Evolutionary conservation across 2,113 vertebrate genomes (phyloP).

Genomic region (Xenus cinereus): DNA sequence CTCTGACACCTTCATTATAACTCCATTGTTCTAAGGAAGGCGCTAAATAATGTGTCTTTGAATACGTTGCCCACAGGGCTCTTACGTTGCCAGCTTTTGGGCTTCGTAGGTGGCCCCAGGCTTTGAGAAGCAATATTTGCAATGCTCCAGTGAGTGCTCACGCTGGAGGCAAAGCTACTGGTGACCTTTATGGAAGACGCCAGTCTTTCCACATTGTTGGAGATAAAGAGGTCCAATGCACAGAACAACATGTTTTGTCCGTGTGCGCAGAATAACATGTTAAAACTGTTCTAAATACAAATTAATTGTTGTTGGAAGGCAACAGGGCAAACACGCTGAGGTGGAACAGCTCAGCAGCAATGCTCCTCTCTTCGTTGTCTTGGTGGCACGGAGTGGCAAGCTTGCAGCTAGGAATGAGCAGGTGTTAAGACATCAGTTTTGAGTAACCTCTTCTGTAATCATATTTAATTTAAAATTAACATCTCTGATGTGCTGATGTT

Average conservation of each 20-base stretch:
- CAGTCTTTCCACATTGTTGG: not conserved
- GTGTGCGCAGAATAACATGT: not conserved
- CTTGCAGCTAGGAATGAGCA: not conserved
- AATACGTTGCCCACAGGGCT: not conserved
- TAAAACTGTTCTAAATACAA: not conserved
- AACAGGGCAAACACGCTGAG: not conserved
- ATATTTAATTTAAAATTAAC: not conserved
- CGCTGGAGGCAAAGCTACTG: not conserved
- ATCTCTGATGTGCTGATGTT: not conserved
- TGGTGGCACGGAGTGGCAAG: not conserved
- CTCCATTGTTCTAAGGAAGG: not conserved
- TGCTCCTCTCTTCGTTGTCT: not conserved
- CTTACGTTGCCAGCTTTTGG: not conserved
- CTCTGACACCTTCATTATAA: not conserved
- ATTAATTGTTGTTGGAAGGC: not conserved
- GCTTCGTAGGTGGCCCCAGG: accelerated
- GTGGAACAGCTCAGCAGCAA: not conserved
- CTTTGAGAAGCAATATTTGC: not conserved
- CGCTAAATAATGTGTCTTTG: not conserved
- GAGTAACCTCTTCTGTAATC: not conserved
- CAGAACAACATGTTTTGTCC: not conserved
- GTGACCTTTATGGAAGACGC: not conserved
- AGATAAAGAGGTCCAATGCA: accelerated
- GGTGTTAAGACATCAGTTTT: not conserved
- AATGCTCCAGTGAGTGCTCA: not conserved